A percentile compares a stretch with the other conserved stretches of the same genome.
Evolutionary conservation across 2,797 vertebrate genomes (phyloP).

Genomic region (Muraenolepis orangiensis): DNA sequence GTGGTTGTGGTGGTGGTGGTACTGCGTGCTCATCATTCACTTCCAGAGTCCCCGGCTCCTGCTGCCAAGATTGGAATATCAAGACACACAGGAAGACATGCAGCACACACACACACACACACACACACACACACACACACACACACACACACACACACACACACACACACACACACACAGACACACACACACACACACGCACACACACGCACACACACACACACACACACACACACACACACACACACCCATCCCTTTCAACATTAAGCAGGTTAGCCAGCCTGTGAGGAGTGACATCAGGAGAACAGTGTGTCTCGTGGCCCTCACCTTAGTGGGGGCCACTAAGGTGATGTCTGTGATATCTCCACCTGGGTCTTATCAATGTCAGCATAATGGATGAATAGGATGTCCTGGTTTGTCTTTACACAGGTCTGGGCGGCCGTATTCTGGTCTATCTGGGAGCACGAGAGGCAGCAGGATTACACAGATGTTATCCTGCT

Average conservation of each 20-base stretch:
- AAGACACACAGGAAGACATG: conserved; percentile 13
- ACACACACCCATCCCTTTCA: conserved; percentile 30
- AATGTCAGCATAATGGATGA: conserved; percentile 19
- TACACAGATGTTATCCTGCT: too few relatives aligned
- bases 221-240: conserved; percentile 7
- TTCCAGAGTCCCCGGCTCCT: not conserved
- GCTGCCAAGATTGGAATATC: conserved; percentile 25
- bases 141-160: too few relatives aligned
- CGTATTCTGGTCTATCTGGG: not conserved
- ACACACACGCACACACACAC: too few relatives aligned
- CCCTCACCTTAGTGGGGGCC: conserved; percentile 28
- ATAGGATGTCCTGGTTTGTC: not conserved
- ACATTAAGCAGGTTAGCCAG: conserved; percentile 30
- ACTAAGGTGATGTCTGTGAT: conserved; percentile 17
- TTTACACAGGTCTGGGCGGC: not conserved
- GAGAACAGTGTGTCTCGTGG: conserved; percentile 33
- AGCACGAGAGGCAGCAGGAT: not conserved
- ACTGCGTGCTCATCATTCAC: too few relatives aligned
- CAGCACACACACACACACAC: too few relatives aligned
- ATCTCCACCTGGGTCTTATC: conserved; percentile 32
- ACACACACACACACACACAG: too few relatives aligned
- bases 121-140: too few relatives aligned
- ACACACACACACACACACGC: not conserved
- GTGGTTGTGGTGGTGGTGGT: conserved; percentile 39
- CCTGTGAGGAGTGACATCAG: conserved; percentile 24